Percentiles rank a stretch among this genome's conserved stretches.
These are phyloP conservation scores for Protobothrops mucrosquamatus DNA, from an alignment of 2,113 vertebrate genomes.

Conservation along the genomic window DNA sequence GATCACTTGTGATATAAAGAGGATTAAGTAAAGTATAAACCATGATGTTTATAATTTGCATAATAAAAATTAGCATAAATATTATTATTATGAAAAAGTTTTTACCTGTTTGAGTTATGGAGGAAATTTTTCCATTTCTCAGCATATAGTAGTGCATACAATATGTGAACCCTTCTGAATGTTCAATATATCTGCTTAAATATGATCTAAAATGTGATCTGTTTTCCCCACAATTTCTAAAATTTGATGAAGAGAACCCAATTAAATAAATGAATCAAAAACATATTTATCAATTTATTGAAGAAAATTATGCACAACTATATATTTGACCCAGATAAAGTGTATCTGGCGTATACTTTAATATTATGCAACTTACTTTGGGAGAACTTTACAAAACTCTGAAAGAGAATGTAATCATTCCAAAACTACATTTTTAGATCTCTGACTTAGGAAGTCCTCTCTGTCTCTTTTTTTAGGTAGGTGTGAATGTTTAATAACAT, in stretches of 20 bases:
- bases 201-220: background rate
- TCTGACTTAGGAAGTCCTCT: background rate
- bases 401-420: background rate
- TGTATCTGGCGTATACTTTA: background rate
- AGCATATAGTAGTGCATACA: background rate
- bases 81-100: background rate
- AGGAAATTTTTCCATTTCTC: background rate
- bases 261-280: background rate
- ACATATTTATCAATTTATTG: background rate
- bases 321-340: background rate
- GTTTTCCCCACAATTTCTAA: background rate
- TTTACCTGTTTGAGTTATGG: conserved; percentile 6
- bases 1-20: conserved; percentile 17
- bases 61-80: background rate
- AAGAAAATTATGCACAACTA: background rate
- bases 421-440: background rate
- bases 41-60: conserved; percentile 16
- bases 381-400: background rate
- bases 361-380: background rate
- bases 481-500: background rate
- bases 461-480: background rate
- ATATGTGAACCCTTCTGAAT: background rate
- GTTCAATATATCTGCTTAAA: background rate
- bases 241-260: background rate
- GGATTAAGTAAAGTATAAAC: conserved; percentile 43